A percentile compares a stretch with the other conserved stretches of the same genome.
Evolutionary conservation across 2,797 vertebrate genomes (phyloP).

Genomic region (Fratercula arctica): DNA sequence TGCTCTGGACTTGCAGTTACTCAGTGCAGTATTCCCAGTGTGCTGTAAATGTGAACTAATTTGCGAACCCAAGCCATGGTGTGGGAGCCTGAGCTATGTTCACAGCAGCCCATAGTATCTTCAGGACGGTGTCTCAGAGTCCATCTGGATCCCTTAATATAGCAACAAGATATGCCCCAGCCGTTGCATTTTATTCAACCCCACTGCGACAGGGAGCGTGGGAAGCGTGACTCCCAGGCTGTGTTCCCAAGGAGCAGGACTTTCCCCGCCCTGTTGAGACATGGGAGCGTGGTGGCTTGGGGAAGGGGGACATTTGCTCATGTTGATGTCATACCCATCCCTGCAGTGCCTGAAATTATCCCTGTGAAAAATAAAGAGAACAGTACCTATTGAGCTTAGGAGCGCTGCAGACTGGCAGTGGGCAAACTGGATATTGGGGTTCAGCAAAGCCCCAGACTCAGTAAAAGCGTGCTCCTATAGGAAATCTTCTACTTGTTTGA

Average conservation of each 20-base stretch:
- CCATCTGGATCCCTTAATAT: not conserved
- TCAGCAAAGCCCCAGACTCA: not conserved
- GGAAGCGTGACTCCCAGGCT: not conserved
- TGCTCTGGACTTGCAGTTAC: not conserved
- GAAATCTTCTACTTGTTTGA: not conserved
- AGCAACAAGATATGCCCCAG: not conserved
- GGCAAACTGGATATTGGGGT: not conserved
- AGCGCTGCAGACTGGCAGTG: not conserved
- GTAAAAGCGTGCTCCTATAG: not conserved
- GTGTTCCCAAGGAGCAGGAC: not conserved
- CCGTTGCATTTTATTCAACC: fast-evolving
- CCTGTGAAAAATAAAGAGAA: not conserved
- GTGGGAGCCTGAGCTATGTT: not conserved
- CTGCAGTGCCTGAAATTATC: not conserved
- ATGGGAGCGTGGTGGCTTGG: fast-evolving
- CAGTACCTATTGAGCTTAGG: not conserved
- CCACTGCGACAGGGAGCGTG: fast-evolving
- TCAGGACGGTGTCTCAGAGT: not conserved
- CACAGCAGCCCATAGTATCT: not conserved
- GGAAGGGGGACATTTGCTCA: not conserved
- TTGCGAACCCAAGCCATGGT: not conserved
- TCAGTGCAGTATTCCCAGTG: not conserved
- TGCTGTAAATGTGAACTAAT: not conserved
- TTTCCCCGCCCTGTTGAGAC: fast-evolving
- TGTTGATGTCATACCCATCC: fast-evolving